phyloP scores from a whole-genome alignment of 2,797 vertebrate genomes.

The Galagoides demidoff region DNA sequence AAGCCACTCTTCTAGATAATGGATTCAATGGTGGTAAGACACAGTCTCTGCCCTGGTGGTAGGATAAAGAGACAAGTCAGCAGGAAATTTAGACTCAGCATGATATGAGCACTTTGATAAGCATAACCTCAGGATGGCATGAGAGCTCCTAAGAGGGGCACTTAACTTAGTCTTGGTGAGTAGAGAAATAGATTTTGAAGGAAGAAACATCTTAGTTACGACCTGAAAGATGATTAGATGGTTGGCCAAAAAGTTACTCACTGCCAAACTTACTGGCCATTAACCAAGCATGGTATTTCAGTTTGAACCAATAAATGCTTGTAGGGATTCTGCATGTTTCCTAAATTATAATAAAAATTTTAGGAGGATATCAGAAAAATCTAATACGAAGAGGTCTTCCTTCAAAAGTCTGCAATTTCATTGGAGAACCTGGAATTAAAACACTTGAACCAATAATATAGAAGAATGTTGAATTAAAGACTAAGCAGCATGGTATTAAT shows the following conservation, averaged over 20 bases:
- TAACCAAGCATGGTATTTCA: not conserved
- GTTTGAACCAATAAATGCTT: conserved; percentile 32
- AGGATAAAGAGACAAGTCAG: not conserved
- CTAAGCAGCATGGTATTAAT: not conserved
- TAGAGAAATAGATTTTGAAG: not conserved
- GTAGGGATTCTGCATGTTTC: not conserved
- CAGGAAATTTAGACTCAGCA: not conserved
- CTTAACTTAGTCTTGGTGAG: not conserved
- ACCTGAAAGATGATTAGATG: not conserved
- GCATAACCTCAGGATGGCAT: not conserved
- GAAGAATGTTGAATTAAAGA: conserved; percentile 5
- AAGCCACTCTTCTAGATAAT: not conserved
- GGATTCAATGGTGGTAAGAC: not conserved
- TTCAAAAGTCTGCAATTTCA: not conserved
- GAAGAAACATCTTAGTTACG: not conserved
- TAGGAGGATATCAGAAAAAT: not conserved
- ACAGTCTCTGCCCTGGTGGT: not conserved
- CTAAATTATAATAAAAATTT: not conserved
- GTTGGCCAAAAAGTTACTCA: not conserved
- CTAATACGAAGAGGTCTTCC: not conserved
- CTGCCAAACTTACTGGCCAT: not conserved
- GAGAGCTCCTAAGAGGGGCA: not conserved
- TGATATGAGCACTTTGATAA: not conserved
- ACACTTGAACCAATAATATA: not conserved
- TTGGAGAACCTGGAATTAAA: not conserved